Evolutionary conservation across 2,888 invertebrate genomes (phyloP).

Genomic region (Aradus depressus): DNA sequence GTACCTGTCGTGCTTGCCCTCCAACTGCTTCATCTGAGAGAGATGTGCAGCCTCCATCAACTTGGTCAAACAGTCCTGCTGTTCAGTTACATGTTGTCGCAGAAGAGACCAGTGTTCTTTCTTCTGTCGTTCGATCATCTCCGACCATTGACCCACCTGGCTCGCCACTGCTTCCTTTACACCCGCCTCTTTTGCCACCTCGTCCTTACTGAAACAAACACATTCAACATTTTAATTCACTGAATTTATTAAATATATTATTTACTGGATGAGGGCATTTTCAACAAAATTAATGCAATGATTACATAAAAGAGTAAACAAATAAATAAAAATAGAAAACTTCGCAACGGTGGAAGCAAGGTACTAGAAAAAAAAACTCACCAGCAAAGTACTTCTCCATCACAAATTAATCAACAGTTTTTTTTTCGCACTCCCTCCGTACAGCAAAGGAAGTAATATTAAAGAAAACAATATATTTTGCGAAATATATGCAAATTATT

Average conservation of each 20-base stretch:
- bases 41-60: constrained; percentile 75
- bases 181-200: constrained; percentile 62
- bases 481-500: too few relatives aligned
- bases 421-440: too few relatives aligned
- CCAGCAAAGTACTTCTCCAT: too few relatives aligned
- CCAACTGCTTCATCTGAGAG: constrained; percentile 77
- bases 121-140: constrained; percentile 71
- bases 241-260: constrained; percentile 1
- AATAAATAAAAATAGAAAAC: too few relatives aligned
- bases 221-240: too few relatives aligned
- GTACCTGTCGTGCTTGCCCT: constrained; percentile 74
- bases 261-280: background rate
- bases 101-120: constrained; percentile 72
- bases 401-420: too few relatives aligned
- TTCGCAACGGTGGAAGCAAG: too few relatives aligned
- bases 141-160: constrained; percentile 91
- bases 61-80: constrained; percentile 56
- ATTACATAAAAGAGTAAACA: too few relatives aligned
- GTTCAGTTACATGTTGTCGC: constrained; percentile 71
- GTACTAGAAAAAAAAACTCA: too few relatives aligned
- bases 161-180: constrained; percentile 77
- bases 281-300: too few relatives aligned
- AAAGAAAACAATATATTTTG: too few relatives aligned
- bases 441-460: too few relatives aligned
- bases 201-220: constrained; percentile 53